Base-by-base conservation (phyloP, 2,797 vertebrate genomes). In the Rhinoraja longicauda region DNA sequence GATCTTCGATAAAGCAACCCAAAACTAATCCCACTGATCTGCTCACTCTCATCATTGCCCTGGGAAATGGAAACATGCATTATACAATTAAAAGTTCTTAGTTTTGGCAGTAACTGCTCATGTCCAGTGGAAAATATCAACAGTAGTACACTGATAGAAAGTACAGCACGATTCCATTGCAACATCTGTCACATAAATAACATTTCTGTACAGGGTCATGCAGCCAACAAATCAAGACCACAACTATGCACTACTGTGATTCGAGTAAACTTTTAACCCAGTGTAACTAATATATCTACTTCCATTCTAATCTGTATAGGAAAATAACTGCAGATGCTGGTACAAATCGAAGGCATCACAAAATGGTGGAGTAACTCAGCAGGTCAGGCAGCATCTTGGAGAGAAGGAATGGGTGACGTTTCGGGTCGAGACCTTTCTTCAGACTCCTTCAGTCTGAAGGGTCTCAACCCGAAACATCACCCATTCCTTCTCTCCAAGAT, bases 111-210 rank as follows among this genome's bases (percentile, higher is more conserved):
- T 88, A 15, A 36, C 84, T 36, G n/a, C 29, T 88, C n/a, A 24
- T 21, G 6, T 36, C n/a, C 59, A 67, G 29, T 88, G 84, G 59
- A 88, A 88, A 88, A 19, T 67, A 67, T 64, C 84, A n/a, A 67
- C 17, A 64, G 13, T 26, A 10, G 53, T 17, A 86, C n/a, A n/a
- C 32, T 78, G 75, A n/a, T 19, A 78, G 12, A 67, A 67, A 88
- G 67, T 62, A 64, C 62, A 36, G 26, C 57, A 32, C 62, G 82
- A 86, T n/a, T 62, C 39, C 17, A 24, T 17, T 67, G 84, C 59
- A 67, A 64, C 84, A 88, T 88, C 84, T 62, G n/a, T 1, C 67
- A 84, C 84, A 67, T 67, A 88, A 45, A 67, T 88, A 88, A 32
- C 17, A 62, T 13, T 76, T 76, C 10, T 8, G 29, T 76, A 29